These are phyloP conservation scores for Napeogenes inachia DNA, from an alignment of 2,888 invertebrate genomes.

Conservation along the genomic window DNA sequence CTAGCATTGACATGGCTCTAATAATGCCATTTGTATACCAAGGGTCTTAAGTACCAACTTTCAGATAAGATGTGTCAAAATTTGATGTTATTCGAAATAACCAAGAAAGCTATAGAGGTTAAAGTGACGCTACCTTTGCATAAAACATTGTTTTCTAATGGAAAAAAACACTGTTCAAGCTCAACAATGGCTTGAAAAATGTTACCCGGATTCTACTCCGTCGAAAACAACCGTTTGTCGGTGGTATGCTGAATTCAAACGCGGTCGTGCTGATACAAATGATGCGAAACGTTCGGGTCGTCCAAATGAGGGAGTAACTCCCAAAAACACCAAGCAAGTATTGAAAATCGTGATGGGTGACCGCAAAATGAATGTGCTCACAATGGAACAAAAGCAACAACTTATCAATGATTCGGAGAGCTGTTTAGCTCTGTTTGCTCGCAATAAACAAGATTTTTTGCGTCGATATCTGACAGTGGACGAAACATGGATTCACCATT, in stretches of 20 bases:
- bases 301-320: neutral
- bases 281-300: neutral
- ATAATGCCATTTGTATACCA: neutral
- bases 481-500: too few species aligned
- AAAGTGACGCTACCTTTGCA: neutral
- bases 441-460: too few species aligned
- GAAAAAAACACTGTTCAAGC: neutral
- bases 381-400: neutral
- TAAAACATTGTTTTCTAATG: neutral
- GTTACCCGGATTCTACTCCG: neutral
- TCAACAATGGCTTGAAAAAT: neutral
- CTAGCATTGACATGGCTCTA: neutral
- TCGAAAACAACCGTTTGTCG: neutral
- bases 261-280: neutral
- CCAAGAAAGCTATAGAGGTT: neutral
- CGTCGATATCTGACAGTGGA: too few species aligned
- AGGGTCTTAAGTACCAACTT: neutral
- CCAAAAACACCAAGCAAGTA: neutral
- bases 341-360: too few species aligned
- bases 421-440: too few species aligned
- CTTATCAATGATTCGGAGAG: too few species aligned
- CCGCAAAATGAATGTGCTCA: too few species aligned
- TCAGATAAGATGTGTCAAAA: neutral
- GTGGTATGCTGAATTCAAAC: neutral
- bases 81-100: neutral